Percentiles rank a stretch among this genome's conserved stretches.
These are phyloP conservation scores for Pelusios castaneus DNA, from an alignment of 2,113 vertebrate genomes.

Conservation along the genomic window DNA sequence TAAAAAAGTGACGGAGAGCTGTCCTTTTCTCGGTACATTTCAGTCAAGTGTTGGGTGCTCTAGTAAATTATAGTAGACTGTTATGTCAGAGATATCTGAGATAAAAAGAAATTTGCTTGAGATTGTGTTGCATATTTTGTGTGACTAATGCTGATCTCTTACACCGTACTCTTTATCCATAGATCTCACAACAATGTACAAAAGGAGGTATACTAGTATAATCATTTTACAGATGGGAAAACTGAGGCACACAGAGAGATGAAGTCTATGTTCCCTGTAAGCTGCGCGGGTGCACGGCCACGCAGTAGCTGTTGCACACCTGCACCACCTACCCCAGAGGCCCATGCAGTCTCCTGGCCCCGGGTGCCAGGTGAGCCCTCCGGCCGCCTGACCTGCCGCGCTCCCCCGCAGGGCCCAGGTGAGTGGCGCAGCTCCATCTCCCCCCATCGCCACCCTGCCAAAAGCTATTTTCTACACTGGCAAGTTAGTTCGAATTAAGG, in stretches of 20 bases:
- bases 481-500: no score
- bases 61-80: background rate
- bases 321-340: no score
- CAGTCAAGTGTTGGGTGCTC: background rate
- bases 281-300: no score
- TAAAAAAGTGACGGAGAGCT: background rate
- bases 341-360: no score
- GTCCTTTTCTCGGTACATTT: background rate
- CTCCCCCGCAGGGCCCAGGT: no score
- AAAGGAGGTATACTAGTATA: background rate
- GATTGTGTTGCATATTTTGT: background rate
- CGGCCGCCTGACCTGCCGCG: no score
- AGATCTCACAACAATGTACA: accelerated
- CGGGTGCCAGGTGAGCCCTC: no score
- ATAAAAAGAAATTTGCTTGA: background rate
- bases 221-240: background rate
- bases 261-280: no score
- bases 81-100: background rate
- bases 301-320: no score
- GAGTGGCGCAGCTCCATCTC: no score
- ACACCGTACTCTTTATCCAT: background rate
- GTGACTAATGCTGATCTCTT: background rate
- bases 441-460: no score
- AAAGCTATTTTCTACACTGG: no score
- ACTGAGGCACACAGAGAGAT: accelerated